Percentiles rank a stretch among this genome's conserved stretches.
Evolutionary conservation across 2,113 vertebrate species (phyloP).

Genomic region (Jacana jacana): DNA sequence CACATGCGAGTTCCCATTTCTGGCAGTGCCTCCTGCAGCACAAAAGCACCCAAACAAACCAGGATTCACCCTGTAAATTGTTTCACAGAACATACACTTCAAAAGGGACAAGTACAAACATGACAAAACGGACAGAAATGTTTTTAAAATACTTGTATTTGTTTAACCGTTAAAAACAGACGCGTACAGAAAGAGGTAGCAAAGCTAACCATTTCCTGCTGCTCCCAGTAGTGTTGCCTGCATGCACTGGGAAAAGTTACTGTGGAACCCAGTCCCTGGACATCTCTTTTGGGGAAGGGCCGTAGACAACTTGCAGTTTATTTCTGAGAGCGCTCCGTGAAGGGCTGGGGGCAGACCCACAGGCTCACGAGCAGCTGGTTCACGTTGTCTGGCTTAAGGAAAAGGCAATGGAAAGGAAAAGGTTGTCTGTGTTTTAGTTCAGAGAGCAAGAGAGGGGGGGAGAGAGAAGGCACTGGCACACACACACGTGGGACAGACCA

Average conservation of each 20-base stretch:
- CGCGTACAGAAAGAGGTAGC: conserved; percentile 43
- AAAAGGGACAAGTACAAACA: conserved; percentile 36
- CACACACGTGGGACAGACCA: neutral
- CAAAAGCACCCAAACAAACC: neutral
- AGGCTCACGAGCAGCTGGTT: neutral
- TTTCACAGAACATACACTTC: conserved; percentile 32
- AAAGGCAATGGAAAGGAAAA: conserved; percentile 35
- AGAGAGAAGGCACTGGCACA: neutral
- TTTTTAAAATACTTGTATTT: conserved; percentile 45
- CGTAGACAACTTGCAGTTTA: neutral
- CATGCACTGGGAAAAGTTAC: neutral
- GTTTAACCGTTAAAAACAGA: conserved; percentile 63
- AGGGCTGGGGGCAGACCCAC: neutral
- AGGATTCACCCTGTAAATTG: neutral
- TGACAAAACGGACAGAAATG: conserved; percentile 28
- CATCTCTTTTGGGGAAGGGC: neutral
- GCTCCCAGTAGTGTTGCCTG: neutral
- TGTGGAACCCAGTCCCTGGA: neutral
- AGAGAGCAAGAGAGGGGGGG: neutral
- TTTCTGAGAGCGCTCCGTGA: neutral
- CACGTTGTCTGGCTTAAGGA: neutral
- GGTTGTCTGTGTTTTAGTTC: neutral
- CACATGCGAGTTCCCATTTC: neutral
- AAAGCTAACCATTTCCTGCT: neutral
- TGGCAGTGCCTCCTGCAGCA: neutral